Evolutionary conservation across 2,113 vertebrate genomes (phyloP).

Genomic region (Pedionomus torquatus): DNA sequence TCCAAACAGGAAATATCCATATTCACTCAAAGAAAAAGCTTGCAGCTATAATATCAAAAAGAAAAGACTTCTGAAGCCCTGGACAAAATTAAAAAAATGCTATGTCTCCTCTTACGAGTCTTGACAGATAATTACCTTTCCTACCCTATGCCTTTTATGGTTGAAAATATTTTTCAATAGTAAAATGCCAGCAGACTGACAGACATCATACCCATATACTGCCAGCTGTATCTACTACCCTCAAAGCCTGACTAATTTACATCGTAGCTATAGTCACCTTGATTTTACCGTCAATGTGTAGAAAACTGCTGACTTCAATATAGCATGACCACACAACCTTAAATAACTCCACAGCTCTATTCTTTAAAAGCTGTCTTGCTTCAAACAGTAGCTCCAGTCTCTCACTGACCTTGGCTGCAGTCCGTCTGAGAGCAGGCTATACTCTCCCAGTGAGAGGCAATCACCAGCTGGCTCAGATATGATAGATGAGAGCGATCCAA

Average conservation of each 20-base stretch:
- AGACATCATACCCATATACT: not conserved
- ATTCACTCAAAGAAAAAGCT: not conserved
- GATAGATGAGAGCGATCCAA: not conserved
- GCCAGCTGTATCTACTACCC: not conserved
- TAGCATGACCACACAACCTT: not conserved
- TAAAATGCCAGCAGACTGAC: not conserved
- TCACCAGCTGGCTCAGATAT: slow-evolving; percentile 32
- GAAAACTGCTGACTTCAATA: not conserved
- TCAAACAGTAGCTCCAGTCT: not conserved
- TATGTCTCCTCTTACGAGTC: not conserved
- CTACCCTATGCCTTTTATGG: not conserved
- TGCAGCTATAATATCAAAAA: not conserved
- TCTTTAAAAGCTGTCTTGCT: not conserved
- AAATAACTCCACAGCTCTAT: not conserved
- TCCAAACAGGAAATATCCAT: not conserved
- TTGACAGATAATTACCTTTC: not conserved
- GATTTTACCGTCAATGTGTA: not conserved
- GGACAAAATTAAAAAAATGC: not conserved
- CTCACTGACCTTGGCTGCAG: slow-evolving; percentile 22
- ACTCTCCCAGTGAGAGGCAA: not conserved
- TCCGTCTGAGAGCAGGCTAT: not conserved
- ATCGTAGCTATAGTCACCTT: not conserved
- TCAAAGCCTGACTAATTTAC: not conserved
- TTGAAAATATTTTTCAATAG: not conserved
- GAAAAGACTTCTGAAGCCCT: not conserved